phyloP scores from a whole-genome alignment of 2,888 invertebrate genomes.

The Aphidius colemani region DNA sequence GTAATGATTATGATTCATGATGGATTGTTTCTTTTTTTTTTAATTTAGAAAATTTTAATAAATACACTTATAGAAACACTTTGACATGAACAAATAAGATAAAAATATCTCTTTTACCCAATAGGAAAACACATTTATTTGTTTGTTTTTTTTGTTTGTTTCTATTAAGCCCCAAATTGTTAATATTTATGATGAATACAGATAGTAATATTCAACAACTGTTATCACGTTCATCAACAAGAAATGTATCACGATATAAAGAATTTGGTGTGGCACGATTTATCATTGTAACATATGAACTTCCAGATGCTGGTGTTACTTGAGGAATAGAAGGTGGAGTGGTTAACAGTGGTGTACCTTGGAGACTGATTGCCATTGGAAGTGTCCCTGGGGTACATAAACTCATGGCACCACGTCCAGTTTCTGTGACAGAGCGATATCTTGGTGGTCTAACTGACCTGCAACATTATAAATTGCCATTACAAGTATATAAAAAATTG shows the following conservation, averaged over 20 bases:
- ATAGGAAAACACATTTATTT: not conserved
- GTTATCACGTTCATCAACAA: slow-evolving; percentile 40
- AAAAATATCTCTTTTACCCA: not conserved
- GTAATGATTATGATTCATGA: too few relatives aligned
- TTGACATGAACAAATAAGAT: not conserved
- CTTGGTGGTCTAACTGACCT: slow-evolving; percentile 75
- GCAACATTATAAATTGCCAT: slow-evolving; percentile 30
- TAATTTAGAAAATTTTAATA: slow-evolving; percentile 6
- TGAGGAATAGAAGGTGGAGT: slow-evolving; percentile 43
- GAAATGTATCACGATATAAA: slow-evolving; percentile 45
- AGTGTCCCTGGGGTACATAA: slow-evolving; percentile 75
- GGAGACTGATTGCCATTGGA: slow-evolving; percentile 76
- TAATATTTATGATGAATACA: not conserved
- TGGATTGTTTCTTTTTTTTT: slow-evolving; percentile 2
- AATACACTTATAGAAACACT: not conserved
- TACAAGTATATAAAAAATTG: not conserved
- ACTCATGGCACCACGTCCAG: slow-evolving; percentile 70
- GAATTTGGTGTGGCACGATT: slow-evolving; percentile 45
- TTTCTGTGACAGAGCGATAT: slow-evolving; percentile 72
- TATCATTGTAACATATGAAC: slow-evolving; percentile 50
- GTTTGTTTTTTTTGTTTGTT: not conserved
- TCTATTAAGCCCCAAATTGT: not conserved
- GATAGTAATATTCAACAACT: slow-evolving; percentile 22
- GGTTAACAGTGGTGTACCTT: slow-evolving; percentile 66
- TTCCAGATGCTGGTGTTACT: slow-evolving; percentile 50